These are phyloP conservation scores for Agonopterix heracliana DNA, from an alignment of 2,888 invertebrate genomes.

Conservation along the genomic window DNA sequence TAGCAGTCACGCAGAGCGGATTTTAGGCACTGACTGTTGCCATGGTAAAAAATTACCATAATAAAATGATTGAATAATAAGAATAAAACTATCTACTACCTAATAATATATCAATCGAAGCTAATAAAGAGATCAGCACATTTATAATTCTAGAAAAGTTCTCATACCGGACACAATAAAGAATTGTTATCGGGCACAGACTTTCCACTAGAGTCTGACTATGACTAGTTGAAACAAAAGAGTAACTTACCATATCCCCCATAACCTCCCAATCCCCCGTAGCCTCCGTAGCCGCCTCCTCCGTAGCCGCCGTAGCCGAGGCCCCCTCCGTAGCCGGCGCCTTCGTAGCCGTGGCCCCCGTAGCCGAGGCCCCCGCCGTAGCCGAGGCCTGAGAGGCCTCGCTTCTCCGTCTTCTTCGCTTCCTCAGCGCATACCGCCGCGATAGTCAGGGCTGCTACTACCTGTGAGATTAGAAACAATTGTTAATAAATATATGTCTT, in stretches of 20 bases:
- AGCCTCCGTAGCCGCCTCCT: slow-evolving; percentile 15
- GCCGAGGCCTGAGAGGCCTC: slow-evolving; percentile 61
- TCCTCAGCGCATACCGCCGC: slow-evolving; percentile 61
- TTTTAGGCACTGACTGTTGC: too few species aligned
- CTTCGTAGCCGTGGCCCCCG: slow-evolving; percentile 33
- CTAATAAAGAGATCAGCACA: too few species aligned
- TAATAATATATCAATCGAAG: too few species aligned
- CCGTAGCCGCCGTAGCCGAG: slow-evolving; percentile 29
- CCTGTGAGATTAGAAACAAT: slow-evolving; percentile 24
- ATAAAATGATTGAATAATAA: too few species aligned
- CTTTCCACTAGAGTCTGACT: too few species aligned
- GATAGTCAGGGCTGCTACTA: slow-evolving; percentile 51
- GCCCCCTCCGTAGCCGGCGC: slow-evolving; percentile 20
- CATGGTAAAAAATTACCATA: too few species aligned
- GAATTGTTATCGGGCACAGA: too few species aligned
- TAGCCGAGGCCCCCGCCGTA: slow-evolving; percentile 45
- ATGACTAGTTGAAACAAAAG: too few species aligned
- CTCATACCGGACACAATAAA: too few species aligned
- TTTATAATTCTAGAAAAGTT: too few species aligned
- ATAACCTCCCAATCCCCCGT: slow-evolving; percentile 22
- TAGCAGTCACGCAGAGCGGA: too few species aligned
- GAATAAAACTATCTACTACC: too few species aligned
- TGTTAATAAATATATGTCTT: background rate
- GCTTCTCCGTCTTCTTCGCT: slow-evolving; percentile 67
- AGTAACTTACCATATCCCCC: slow-evolving; percentile 18